Percentiles rank a stretch among this genome's conserved stretches.
Conservation (phyloP, 2,888 invertebrate genomes). For the Cremastinae sp. region DNA sequence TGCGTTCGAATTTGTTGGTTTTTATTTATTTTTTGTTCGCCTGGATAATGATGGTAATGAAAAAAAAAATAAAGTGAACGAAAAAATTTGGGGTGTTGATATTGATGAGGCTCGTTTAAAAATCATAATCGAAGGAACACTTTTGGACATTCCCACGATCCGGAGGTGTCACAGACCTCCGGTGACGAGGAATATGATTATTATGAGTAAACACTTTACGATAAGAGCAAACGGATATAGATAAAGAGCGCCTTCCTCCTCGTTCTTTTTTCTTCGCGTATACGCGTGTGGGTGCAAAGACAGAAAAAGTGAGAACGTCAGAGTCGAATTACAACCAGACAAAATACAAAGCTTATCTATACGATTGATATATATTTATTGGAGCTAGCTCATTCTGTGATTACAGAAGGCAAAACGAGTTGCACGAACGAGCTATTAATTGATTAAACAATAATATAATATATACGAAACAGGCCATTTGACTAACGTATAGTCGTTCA, state of each 20-base stretch:
- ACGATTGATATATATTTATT: constrained; percentile 56
- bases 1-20: constrained; percentile 6
- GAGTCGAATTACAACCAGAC: constrained; percentile 59
- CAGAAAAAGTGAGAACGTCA: constrained; percentile 21
- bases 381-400: constrained; percentile 44
- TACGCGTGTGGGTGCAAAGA: neutral
- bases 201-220: constrained; percentile 56
- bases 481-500: constrained; percentile 13
- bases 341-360: constrained; percentile 60
- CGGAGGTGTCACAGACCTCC: constrained; percentile 54
- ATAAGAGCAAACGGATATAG: constrained; percentile 58
- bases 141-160: constrained; percentile 58
- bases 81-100: neutral
- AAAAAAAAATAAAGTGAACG: neutral
- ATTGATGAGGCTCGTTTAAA: constrained; percentile 1
- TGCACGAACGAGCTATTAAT: constrained; percentile 48
- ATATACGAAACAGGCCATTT: constrained; percentile 37
- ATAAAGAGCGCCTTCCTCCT: constrained; percentile 54
- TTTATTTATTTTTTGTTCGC: constrained; percentile 7
- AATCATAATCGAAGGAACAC: constrained; percentile 34
- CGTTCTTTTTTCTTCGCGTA: constrained; percentile 1
- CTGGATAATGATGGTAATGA: too few species aligned
- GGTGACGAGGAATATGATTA: constrained; percentile 48
- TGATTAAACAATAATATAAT: constrained; percentile 43
- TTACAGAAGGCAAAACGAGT: constrained; percentile 33